phyloP scores from a whole-genome alignment of 1,140 invertebrate genomes.

The Bicyclus anynana region DNA sequence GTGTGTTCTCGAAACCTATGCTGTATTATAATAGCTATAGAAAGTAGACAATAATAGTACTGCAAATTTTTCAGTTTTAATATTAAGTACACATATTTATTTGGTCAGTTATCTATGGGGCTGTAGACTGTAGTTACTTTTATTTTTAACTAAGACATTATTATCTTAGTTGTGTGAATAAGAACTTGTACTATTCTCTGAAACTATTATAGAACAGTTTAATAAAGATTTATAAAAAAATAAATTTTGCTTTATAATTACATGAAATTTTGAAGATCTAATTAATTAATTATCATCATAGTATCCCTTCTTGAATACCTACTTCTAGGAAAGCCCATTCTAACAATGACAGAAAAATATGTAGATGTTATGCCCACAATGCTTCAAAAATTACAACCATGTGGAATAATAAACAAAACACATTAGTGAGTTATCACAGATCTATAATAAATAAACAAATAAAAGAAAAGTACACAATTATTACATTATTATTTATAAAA shows the following conservation, averaged over 20 bases:
- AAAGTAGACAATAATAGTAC: too few species aligned
- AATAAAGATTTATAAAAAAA: slow-evolving; percentile 50
- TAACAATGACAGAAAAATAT: too few species aligned
- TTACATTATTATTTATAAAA: background rate
- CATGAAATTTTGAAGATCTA: too few species aligned
- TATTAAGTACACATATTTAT: background rate
- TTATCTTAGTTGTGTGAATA: slow-evolving; percentile 23
- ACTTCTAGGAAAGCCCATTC: too few species aligned
- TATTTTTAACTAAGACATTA: background rate
- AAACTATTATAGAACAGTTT: slow-evolving; percentile 41
- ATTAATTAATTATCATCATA: too few species aligned
- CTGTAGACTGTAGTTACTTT: background rate
- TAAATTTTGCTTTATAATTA: slow-evolving; percentile 1
- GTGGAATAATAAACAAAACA: background rate
- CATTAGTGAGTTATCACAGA: slow-evolving; percentile 3
- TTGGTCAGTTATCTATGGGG: background rate
- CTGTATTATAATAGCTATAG: too few species aligned
- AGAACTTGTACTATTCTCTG: slow-evolving; percentile 33
- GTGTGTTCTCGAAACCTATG: too few species aligned
- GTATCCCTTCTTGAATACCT: too few species aligned
- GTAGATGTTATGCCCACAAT: too few species aligned
- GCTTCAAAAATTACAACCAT: too few species aligned
- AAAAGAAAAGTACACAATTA: background rate
- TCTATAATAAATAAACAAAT: background rate
- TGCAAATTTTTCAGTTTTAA: too few species aligned